These are phyloP conservation scores for Mormyrus hasselquistii DNA, from an alignment of 2,797 vertebrate species.

Conservation along the genomic window DNA sequence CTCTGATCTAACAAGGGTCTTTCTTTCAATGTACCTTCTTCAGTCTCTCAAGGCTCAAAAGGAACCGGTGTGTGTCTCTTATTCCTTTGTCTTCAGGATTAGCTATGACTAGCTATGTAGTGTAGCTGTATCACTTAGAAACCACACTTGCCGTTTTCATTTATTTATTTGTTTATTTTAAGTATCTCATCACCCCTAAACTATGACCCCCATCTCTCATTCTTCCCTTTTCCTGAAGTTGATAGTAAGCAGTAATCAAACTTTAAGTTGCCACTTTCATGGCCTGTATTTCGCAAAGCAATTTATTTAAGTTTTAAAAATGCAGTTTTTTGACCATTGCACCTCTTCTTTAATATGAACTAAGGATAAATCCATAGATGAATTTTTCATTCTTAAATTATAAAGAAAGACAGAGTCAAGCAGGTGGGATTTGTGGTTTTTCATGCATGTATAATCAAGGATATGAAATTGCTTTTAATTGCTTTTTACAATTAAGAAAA, in stretches of 20 bases:
- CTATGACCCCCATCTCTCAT: neutral
- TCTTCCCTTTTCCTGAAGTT: neutral
- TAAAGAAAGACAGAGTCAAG: conserved; percentile 59
- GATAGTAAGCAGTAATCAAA: neutral
- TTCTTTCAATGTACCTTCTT: neutral
- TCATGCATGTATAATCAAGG: neutral
- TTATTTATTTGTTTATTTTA: neutral
- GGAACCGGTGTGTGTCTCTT: neutral
- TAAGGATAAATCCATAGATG: neutral
- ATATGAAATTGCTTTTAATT: neutral
- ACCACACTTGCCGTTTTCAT: neutral
- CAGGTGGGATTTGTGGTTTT: conserved; percentile 48
- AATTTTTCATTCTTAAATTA: neutral
- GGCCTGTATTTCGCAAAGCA: neutral
- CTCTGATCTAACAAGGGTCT: neutral
- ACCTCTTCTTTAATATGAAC: neutral
- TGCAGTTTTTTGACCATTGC: neutral
- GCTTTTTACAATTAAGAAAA: neutral
- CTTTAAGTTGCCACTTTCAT: neutral
- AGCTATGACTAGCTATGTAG: neutral
- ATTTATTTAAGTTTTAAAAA: neutral
- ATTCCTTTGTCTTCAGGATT: neutral
- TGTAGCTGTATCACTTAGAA: neutral
- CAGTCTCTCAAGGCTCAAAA: neutral
- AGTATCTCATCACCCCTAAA: neutral